Evolutionary conservation across 2,797 vertebrate genomes (phyloP).

Genomic region (Phylloscopus collybita): DNA sequence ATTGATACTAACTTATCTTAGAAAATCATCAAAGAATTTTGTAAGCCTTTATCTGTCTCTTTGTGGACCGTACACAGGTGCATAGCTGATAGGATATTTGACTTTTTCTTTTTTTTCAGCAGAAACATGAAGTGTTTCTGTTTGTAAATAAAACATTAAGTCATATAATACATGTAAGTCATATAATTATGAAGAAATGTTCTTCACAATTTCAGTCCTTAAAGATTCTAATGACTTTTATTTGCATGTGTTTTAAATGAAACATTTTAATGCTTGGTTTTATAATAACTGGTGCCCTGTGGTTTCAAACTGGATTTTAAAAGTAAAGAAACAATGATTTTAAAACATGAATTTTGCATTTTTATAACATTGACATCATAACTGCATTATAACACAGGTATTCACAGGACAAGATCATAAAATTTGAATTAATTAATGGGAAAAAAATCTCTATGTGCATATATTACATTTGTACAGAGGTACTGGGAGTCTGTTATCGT

Average conservation of each 20-base stretch:
- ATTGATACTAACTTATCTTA: neutral
- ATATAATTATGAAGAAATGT: neutral
- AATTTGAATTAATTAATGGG: neutral
- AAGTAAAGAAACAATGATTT: neutral
- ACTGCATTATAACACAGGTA: neutral
- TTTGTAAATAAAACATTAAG: neutral
- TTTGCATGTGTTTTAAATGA: neutral
- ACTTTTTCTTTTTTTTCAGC: neutral
- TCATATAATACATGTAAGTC: neutral
- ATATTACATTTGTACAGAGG: neutral
- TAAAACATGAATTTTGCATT: neutral
- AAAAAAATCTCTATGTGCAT: neutral
- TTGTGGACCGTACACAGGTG: neutral
- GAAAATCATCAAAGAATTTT: neutral
- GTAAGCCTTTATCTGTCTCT: neutral
- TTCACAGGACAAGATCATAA: neutral
- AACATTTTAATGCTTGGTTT: neutral
- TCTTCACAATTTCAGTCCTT: neutral
- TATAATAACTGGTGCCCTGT: neutral
- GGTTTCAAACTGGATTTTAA: conserved; percentile 34
- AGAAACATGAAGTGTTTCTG: neutral
- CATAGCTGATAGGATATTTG: neutral
- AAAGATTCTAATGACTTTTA: neutral
- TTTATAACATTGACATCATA: neutral
- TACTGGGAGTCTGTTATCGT: neutral